These are phyloP conservation scores for Alcedo quadribrachys DNA, from an alignment of 2,797 vertebrate species.

Conservation along the genomic window DNA sequence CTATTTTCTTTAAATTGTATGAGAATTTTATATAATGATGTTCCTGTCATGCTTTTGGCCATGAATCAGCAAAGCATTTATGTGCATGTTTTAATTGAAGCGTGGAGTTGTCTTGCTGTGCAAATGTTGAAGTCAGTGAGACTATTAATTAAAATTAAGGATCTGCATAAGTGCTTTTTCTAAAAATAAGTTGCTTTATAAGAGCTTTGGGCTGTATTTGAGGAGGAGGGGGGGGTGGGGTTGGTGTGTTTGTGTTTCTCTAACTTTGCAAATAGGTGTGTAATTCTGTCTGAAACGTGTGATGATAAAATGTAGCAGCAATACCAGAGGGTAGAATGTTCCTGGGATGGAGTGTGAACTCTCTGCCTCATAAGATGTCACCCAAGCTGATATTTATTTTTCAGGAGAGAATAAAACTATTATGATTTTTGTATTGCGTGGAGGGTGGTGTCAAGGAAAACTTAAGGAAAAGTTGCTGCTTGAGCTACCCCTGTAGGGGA, in stretches of 20 bases:
- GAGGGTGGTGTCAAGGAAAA: not conserved
- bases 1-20: not conserved
- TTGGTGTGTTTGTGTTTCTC: not conserved
- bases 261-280: not conserved
- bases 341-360: not conserved
- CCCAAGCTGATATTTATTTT: not conserved
- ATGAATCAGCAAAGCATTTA: constrained; percentile 59
- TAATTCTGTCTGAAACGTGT: not conserved
- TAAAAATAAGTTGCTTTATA: constrained; percentile 60
- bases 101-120: constrained; percentile 50
- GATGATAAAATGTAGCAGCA: not conserved
- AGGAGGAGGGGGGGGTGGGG: not conserved
- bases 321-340: not conserved
- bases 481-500: not conserved
- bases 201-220: constrained; percentile 41
- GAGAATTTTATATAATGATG: constrained; percentile 15
- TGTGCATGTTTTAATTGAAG: constrained; percentile 51
- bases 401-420: not conserved
- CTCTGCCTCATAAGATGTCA: not conserved
- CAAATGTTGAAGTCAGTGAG: constrained; percentile 48
- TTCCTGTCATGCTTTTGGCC: constrained; percentile 56
- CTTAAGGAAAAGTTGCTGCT: not conserved
- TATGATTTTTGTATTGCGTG: not conserved
- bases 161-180: constrained; percentile 53
- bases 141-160: constrained; percentile 68